Evolutionary conservation across 2,888 invertebrate species (phyloP).

Genomic region (Odontocolon sp.): DNA sequence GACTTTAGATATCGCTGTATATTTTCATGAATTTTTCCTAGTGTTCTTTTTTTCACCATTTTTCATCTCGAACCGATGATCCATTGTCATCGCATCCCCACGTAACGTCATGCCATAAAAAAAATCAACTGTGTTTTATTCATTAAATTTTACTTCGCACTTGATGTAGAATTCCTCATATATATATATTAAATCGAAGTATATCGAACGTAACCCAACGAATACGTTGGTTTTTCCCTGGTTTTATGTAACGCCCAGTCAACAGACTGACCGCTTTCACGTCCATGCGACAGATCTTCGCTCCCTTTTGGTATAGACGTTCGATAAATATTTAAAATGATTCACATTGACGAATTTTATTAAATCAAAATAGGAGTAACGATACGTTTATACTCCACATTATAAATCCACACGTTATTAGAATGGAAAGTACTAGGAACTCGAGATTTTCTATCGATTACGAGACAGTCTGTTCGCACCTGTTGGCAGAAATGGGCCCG

Average conservation of each 20-base stretch:
- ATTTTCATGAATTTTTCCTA: too few relatives aligned
- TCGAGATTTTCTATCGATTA: constrained; percentile 28
- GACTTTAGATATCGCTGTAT: too few relatives aligned
- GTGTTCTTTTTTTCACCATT: neutral
- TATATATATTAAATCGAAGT: constrained; percentile 59
- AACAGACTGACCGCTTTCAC: constrained; percentile 77
- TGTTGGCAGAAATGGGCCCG: constrained; percentile 15
- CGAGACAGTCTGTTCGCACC: constrained; percentile 23
- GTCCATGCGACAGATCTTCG: constrained; percentile 62
- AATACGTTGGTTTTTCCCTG: constrained; percentile 69
- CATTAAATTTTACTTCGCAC: neutral
- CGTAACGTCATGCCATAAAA: constrained; percentile 20
- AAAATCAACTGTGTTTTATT: constrained; percentile 4
- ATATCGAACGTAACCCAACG: constrained; percentile 47
- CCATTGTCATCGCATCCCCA: constrained; percentile 21
- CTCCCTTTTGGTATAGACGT: constrained; percentile 5
- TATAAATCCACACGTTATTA: too few relatives aligned
- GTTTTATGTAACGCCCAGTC: constrained; percentile 73
- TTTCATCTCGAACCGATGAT: neutral
- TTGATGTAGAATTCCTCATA: neutral
- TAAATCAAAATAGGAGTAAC: neutral
- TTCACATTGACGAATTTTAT: neutral
- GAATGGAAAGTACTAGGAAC: neutral
- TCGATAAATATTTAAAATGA: neutral
- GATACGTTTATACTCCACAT: neutral